These are phyloP conservation scores for Bucorvus abyssinicus DNA, from an alignment of 2,797 vertebrate genomes.

Conservation along the genomic window DNA sequence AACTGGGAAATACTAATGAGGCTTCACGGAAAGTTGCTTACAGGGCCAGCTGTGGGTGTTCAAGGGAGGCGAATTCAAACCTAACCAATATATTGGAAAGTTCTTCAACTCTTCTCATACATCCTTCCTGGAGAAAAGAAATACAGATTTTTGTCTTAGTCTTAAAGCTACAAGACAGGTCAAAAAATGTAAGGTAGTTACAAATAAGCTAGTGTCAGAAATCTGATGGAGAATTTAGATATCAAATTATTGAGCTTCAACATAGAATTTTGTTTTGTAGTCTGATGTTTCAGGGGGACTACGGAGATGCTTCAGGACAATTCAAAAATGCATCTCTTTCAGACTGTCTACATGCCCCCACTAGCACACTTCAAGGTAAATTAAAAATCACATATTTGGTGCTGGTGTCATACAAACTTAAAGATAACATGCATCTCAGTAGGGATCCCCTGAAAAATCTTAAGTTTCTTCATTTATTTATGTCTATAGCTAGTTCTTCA, in stretches of 20 bases:
- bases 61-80: neutral
- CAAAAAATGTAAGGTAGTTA: neutral
- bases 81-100: neutral
- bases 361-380: neutral
- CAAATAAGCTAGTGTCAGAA: neutral
- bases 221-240: neutral
- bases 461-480: neutral
- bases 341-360: neutral
- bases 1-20: neutral
- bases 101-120: neutral
- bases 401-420: neutral
- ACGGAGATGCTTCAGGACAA: rapidly evolving
- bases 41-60: neutral
- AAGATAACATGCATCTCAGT: neutral
- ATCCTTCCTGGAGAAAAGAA: neutral
- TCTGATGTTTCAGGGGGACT: neutral
- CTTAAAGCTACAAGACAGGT: neutral
- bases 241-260: neutral
- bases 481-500: neutral
- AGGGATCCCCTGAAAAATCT: neutral
- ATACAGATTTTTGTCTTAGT: neutral
- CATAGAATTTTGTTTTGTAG: neutral
- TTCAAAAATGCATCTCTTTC: neutral
- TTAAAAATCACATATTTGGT: neutral
- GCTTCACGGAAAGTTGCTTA: neutral